Conservation (phyloP, 2,797 vertebrate genomes). For the Gymnocypris eckloni region DNA sequence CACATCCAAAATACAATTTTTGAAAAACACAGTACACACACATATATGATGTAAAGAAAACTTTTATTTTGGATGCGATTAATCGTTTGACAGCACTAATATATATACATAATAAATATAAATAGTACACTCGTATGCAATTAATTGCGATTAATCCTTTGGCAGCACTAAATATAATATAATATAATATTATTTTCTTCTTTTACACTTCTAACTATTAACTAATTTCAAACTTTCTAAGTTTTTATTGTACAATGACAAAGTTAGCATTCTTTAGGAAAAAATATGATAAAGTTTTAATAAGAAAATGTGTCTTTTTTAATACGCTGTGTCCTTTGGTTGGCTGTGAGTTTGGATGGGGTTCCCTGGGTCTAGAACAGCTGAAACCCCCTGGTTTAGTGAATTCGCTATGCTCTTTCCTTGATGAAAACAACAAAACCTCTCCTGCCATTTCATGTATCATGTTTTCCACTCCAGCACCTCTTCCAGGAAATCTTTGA, state of each 20-base stretch:
- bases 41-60: no score
- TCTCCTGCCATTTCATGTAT: constrained; percentile 10
- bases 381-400: constrained; percentile 1
- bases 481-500: constrained; percentile 45
- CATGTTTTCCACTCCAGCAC: constrained; percentile 13
- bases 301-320: not conserved
- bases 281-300: not conserved
- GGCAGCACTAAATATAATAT: not conserved
- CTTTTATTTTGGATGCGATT: no score
- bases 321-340: not conserved
- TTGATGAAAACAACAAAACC: constrained; percentile 33
- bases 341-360: not conserved
- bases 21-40: no score
- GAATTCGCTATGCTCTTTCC: constrained; percentile 19
- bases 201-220: not conserved
- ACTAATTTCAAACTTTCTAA: not conserved
- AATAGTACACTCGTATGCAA: no score
- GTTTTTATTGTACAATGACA: not conserved
- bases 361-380: not conserved
- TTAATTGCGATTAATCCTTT: no score
- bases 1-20: no score
- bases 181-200: not conserved
- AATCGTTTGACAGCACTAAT: no score
- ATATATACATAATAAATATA: no score
- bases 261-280: not conserved